Percentiles rank a stretch among this genome's conserved stretches.
Conservation (phyloP, 2,888 invertebrate species). For the Subacronicta megacephala region DNA sequence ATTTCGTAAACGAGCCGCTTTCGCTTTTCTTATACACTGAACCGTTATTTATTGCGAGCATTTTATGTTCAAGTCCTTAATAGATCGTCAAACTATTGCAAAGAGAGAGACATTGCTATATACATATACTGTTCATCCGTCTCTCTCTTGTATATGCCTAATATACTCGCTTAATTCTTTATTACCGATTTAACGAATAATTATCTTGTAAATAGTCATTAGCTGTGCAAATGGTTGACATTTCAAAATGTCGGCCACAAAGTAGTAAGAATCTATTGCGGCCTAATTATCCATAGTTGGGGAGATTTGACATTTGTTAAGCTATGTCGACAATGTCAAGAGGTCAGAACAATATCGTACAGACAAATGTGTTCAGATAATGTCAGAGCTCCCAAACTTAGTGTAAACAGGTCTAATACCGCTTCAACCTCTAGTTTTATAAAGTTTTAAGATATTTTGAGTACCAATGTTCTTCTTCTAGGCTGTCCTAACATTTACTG, state of each 20-base stretch:
- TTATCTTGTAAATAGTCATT: slow-evolving; percentile 3
- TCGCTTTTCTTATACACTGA: slow-evolving; percentile 16
- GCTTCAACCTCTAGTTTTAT: too few species aligned
- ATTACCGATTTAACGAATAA: slow-evolving; percentile 21
- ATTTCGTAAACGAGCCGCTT: slow-evolving; percentile 21
- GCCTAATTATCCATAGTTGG: slow-evolving; percentile 48
- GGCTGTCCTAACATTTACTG: too few species aligned
- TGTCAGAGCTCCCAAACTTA: slow-evolving; percentile 41
- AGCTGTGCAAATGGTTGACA: slow-evolving; percentile 26
- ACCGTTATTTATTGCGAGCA: not conserved
- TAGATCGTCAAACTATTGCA: too few species aligned
- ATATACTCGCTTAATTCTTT: slow-evolving; percentile 20
- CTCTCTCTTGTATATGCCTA: too few species aligned
- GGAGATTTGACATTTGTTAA: slow-evolving; percentile 46
- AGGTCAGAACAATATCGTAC: slow-evolving; percentile 40
- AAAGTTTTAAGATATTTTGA: too few species aligned
- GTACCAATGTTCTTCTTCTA: too few species aligned
- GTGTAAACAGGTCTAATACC: slow-evolving; percentile 23
- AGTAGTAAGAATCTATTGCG: slow-evolving; percentile 31
- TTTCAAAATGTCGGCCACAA: slow-evolving; percentile 40
- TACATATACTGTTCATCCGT: too few species aligned
- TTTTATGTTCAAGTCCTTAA: not conserved
- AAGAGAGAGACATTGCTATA: too few species aligned
- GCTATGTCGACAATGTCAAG: slow-evolving; percentile 26
- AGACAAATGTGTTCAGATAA: slow-evolving; percentile 49